Base-by-base conservation (phyloP, 2,113 vertebrate species). In the Dipodomys spectabilis region DNA sequence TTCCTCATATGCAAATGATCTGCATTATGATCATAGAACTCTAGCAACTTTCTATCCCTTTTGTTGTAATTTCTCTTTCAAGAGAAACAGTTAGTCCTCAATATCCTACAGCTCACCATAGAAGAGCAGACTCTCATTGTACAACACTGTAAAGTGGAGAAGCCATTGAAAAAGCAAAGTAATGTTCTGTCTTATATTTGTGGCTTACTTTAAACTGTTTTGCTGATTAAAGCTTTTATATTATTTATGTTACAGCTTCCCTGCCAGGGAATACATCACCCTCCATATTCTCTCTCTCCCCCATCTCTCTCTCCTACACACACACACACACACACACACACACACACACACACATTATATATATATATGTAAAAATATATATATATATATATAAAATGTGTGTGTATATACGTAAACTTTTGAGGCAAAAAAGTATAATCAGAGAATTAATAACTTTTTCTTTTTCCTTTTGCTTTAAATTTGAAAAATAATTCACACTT, bases 1-100 rank as follows among this genome's bases (percentile, higher is more conserved):
- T 85, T 96, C 49, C 22, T 93, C 74, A 93, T 49, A 71, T 95
- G 32, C 27, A 81, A 80, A 90, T 62, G 9, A 57, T 89, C 62
- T 91, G 5, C 1, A 93, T 81, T 92, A 49, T 78, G 7, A 4
- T 95, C 71, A 82, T 32, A 82, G 78, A 95, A 77, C 22, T 22
- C 60, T 13, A 90, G 35, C 25, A 64, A 60, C 18, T 57, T 84
- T 73, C 80, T 75, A 35, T 82, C 25, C 25, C 67, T 69, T 81
- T 94, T 88, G 71, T 83, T 95, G 57, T 88, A 64, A 91, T 82
- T 73, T 85, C 45, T 83, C 7, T 49, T 83, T 60, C 72, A 27
- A 82, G 35, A 88, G 44, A 85, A 88, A 6, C 1, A 3, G 57
- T 72, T 85, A 68, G 13, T 73, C 18, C 22, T 88, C 22, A 12